phyloP scores from a whole-genome alignment of 2,888 invertebrate species.

The Scaeva pyrastri region DNA sequence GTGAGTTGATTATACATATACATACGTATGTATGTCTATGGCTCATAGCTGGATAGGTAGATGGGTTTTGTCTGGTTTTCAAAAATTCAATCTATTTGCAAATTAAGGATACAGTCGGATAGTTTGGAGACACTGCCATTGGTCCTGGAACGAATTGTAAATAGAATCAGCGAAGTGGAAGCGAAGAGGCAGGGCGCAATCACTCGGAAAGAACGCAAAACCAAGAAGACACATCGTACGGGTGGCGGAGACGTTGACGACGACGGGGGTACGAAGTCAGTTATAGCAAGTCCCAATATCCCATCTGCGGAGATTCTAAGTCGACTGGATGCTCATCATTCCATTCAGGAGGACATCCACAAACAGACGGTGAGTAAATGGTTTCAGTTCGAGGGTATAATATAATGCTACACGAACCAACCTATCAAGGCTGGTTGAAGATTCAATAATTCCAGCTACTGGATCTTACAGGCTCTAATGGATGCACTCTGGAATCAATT shows the following conservation, averaged over 20 bases:
- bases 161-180: constrained; percentile 77
- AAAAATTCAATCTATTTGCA: constrained; percentile 54
- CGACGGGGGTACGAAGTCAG: constrained; percentile 77
- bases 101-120: constrained; percentile 82
- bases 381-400: not conserved
- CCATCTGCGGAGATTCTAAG: constrained; percentile 81
- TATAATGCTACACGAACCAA: not conserved
- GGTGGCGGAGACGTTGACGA: not conserved
- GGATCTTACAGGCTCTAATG: constrained; percentile 75
- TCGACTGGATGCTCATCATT: constrained; percentile 81
- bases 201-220: constrained; percentile 67
- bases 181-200: constrained; percentile 76
- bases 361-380: constrained; percentile 80
- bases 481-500: constrained; percentile 83
- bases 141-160: constrained; percentile 81
- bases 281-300: constrained; percentile 79
- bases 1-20: constrained; percentile 76
- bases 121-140: constrained; percentile 81
- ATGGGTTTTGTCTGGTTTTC: constrained; percentile 29
- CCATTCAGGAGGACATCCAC: constrained; percentile 81
- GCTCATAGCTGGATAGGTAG: too few relatives aligned
- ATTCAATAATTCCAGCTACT: constrained; percentile 35
- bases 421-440: not conserved
- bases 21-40: too few relatives aligned
- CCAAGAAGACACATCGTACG: constrained; percentile 38